Percentiles rank a stretch among this genome's conserved stretches.
phyloP scores from a whole-genome alignment of 1,140 invertebrate species.

The Brachionus rotundiformis region DNA sequence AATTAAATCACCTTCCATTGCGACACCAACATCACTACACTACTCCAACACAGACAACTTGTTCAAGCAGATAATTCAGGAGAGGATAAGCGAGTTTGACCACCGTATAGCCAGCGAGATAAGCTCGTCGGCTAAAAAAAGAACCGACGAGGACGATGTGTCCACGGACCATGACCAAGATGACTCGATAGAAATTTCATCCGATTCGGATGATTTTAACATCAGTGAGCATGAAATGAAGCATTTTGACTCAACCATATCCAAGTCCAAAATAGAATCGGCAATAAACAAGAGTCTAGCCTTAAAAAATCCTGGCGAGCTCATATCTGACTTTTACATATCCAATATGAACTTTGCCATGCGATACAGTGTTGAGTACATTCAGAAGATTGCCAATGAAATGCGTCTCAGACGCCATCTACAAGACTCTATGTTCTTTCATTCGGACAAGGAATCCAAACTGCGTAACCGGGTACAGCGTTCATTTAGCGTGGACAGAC shows the following conservation, averaged over 20 bases:
- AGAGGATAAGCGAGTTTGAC: conserved; percentile 23
- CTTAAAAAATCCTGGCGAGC: conserved; percentile 15
- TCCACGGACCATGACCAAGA: conserved; percentile 51
- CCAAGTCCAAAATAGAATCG: conserved; percentile 42
- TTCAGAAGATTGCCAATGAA: conserved; percentile 33
- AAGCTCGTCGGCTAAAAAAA: neutral
- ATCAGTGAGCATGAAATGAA: conserved; percentile 44
- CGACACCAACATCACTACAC: neutral
- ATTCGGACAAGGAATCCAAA: neutral
- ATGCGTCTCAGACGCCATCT: conserved; percentile 7
- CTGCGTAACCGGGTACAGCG: neutral
- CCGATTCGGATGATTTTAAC: conserved; percentile 38
- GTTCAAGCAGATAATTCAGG: conserved; percentile 50
- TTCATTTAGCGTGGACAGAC: neutral
- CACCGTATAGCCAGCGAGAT: conserved; percentile 42
- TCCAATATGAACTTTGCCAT: conserved; percentile 46
- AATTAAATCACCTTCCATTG: neutral
- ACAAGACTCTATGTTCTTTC: neutral
- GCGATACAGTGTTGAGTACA: conserved; percentile 41
- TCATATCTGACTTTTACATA: conserved; percentile 51
- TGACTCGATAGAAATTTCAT: conserved; percentile 11
- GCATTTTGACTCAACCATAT: conserved; percentile 17
- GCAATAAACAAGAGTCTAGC: conserved; percentile 5
- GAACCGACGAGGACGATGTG: neutral
- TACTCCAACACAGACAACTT: neutral